Conservation (phyloP, 2,888 invertebrate genomes). For the Globia sparganii region DNA sequence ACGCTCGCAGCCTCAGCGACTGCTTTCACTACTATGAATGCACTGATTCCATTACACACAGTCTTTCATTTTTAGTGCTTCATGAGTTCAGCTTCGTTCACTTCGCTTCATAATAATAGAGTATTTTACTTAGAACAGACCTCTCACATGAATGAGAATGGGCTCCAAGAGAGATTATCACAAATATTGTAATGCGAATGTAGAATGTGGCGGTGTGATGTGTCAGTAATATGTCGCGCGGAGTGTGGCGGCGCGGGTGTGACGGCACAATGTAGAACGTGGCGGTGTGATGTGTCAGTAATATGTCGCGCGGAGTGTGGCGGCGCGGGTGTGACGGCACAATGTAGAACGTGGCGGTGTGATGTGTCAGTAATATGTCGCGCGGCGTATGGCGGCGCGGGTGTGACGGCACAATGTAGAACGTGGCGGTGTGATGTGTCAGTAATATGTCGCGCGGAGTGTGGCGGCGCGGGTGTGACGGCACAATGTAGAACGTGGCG, state of each 20-base stretch:
- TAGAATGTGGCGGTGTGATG: not conserved
- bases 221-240: constrained; percentile 5
- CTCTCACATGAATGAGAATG: not conserved
- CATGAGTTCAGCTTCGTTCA: too few relatives aligned
- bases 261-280: not conserved
- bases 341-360: not conserved
- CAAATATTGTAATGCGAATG: constrained; percentile 3
- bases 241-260: not conserved
- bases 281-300: constrained; percentile 1
- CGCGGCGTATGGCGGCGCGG: not conserved
- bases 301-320: not conserved
- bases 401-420: too few relatives aligned
- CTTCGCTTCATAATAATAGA: not conserved
- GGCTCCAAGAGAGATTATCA: not conserved
- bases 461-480: not conserved
- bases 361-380: constrained; percentile 6
- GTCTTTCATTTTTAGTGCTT: not conserved
- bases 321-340: too few relatives aligned
- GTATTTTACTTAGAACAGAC: not conserved
- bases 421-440: not conserved
- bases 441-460: constrained; percentile 1
- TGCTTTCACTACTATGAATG: not conserved
- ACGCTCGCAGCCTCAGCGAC: not conserved
- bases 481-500: not conserved
- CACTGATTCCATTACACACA: constrained; percentile 2